Evolutionary conservation across 2,113 vertebrate genomes (phyloP), one percentile per base, ranked within the genome.

Genomic region (Oenanthe melanoleuca): DNA sequence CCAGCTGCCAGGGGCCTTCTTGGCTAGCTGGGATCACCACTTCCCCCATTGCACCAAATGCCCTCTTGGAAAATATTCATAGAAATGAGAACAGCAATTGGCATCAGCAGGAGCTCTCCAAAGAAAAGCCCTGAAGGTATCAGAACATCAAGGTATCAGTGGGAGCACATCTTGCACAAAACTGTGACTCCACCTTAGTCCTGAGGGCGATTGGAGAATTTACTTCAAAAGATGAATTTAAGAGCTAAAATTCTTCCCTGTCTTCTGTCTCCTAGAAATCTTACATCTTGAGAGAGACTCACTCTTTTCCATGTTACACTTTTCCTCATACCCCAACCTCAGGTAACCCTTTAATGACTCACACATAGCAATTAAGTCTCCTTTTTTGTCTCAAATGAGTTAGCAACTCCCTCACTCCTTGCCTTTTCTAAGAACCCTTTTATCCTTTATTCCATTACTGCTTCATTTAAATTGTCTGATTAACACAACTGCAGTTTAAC

Each of bases 281-380:
- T 3, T 11, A 56, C 8, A 60, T 89, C 84, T 81, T 74, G 52
- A 81, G 82, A 85, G 81, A 90, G 11, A 34, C 52, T n/a, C 26
- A 14, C 59, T 91, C 66, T 42, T 86, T 66, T 81, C 22, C 67
- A n/a, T 8, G 0, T 73, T 65, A 59, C 47, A 56, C 24, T 79
- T 89, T 56, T 79, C n/a, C 86, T 86, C 9, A 13, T 45, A 20
- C 14, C 37, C 28, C 81, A 88, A 80, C 67, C 63, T 80, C 88
- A 80, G 38, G 85, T 93, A 95, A 88, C 87, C 63, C 44, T 90
- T 89, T 92, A 86, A 77, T 86, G 92, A 96, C 77, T 95, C 95
- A 93, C 81, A 59, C 75, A 50, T 40, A 77, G 63, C 92, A 93
- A 94, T 96, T 95, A 90, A 78, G 52, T 34, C 71, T 88, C 50